Percentiles rank a stretch among this genome's conserved stretches.
These are phyloP conservation scores for Aphaenogaster floridana DNA, from an alignment of 1,140 invertebrate genomes.

Conservation along the genomic window DNA sequence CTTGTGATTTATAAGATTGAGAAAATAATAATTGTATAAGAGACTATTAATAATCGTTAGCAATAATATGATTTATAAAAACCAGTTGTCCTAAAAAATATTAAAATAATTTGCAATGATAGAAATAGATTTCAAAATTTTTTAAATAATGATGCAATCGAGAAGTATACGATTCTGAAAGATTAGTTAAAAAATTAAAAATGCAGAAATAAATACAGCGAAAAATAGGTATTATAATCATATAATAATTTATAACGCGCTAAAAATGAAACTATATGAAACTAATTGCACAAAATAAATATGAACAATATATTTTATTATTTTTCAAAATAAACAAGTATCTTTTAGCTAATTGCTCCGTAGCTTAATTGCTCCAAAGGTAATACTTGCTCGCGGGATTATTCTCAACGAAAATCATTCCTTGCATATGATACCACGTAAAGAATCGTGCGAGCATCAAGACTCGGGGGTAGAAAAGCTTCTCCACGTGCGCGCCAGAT, in stretches of 20 bases:
- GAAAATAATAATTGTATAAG: not conserved
- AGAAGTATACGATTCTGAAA: not conserved
- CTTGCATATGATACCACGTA: not conserved
- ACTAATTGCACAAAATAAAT: not conserved
- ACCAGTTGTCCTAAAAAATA: not conserved
- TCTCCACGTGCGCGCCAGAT: conserved; percentile 61
- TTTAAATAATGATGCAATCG: too few species aligned
- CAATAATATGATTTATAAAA: not conserved
- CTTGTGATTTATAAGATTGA: not conserved
- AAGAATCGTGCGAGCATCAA: not conserved
- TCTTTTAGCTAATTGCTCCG: not conserved
- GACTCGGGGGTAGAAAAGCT: not conserved
- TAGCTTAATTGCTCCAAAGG: not conserved
- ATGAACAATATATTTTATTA: too few species aligned
- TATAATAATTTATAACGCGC: not conserved
- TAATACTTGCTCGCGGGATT: not conserved
- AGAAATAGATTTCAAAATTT: not conserved
- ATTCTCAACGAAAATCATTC: not conserved
- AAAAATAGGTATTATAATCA: not conserved
- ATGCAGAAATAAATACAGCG: not conserved
- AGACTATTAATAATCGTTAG: not conserved
- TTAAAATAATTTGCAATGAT: not conserved
- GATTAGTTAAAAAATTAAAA: not conserved
- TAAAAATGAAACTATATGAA: not conserved
- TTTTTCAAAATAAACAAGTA: not conserved